These are phyloP conservation scores for Mus musculus DNA, from an alignment of 2,113 vertebrate genomes.

Conservation along the genomic window GRCm39 chr9:58136001-58136500, in stretches of 20 bases:
- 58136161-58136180: background rate
- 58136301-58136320: slow-evolving; percentile 22
- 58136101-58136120: background rate
- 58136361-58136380: background rate
- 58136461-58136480: background rate
- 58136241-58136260: background rate
- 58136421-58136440: background rate
- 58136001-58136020: background rate
- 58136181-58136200: background rate
- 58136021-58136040: background rate
- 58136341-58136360: background rate
- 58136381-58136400: background rate
- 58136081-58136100: background rate
- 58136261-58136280: background rate
- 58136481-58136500: background rate
- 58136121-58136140: background rate
- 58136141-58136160: background rate
- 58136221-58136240: background rate
- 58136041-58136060: background rate
- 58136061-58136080: background rate
- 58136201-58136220: background rate
- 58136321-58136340: background rate
- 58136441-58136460: background rate
- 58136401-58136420: background rate
- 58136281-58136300: background rate